Evolutionary conservation across 2,888 invertebrate species (phyloP).

Genomic region (Agonopterix alstromeriana): DNA sequence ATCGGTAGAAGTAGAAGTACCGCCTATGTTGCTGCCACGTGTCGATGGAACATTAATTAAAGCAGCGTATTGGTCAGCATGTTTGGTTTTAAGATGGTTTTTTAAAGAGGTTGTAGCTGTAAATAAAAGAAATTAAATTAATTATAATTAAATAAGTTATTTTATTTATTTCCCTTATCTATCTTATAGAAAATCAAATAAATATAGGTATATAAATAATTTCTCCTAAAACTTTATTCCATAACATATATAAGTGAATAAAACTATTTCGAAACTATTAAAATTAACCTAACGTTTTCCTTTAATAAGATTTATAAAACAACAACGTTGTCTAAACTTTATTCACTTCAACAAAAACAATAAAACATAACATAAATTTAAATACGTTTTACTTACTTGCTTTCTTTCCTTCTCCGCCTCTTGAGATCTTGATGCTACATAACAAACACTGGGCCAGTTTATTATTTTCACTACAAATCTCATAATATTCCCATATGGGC

Average conservation of each 20-base stretch:
- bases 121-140: not conserved
- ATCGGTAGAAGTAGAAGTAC: conserved; percentile 12
- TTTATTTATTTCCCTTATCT: conserved; percentile 1
- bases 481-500: conserved; percentile 16
- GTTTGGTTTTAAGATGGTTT: conserved; percentile 15
- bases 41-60: conserved; percentile 12
- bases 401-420: conserved; percentile 11
- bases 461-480: conserved; percentile 17
- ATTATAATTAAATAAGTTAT: conserved; percentile 6
- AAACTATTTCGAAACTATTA: not conserved
- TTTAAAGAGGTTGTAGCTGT: conserved; percentile 6
- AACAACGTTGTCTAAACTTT: too few relatives aligned
- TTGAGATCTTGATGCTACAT: conserved; percentile 14
- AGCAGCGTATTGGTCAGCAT: conserved; percentile 15
- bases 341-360: too few relatives aligned
- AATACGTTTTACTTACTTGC: conserved; percentile 13
- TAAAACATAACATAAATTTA: too few relatives aligned
- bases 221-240: conserved; percentile 1
- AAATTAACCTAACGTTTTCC: conserved; percentile 9
- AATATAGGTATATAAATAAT: conserved; percentile 1
- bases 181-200: conserved; percentile 2
- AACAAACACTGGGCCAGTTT: conserved; percentile 14
- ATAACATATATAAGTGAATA: not conserved
- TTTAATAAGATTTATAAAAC: too few relatives aligned
- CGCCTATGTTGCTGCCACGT: conserved; percentile 11